Conservation (phyloP, 1,140 invertebrate species). For the Papilio helenus region DNA sequence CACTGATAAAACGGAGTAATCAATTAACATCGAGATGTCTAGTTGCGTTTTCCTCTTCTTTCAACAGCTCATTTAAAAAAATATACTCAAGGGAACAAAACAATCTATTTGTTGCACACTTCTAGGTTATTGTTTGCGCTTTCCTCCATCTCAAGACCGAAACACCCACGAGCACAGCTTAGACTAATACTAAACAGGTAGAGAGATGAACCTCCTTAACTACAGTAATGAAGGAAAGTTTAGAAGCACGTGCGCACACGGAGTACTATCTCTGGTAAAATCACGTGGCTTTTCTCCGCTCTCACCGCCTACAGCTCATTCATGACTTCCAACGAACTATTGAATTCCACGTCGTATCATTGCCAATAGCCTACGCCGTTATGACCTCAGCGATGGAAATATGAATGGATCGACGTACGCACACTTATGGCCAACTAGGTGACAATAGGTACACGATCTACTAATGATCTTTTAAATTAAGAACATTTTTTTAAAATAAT, state of each 20-base stretch:
- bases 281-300: constrained; percentile 27
- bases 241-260: not conserved
- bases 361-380: constrained; percentile 28
- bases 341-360: constrained; percentile 14
- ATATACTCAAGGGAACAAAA: constrained; percentile 16
- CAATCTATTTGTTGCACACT: constrained; percentile 23
- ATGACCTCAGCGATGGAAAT: constrained; percentile 34
- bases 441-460: not conserved
- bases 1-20: not conserved
- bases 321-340: constrained; percentile 29
- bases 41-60: not conserved
- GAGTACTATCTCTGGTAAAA: not conserved
- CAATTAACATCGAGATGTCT: not conserved
- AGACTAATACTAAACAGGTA: no score
- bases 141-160: constrained; percentile 2
- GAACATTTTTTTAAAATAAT: not conserved
- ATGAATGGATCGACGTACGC: constrained; percentile 28
- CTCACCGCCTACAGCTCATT: constrained; percentile 33
- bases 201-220: not conserved
- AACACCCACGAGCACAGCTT: not conserved
- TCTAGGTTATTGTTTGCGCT: constrained; percentile 13
- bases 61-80: not conserved
- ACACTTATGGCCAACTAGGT: constrained; percentile 18
- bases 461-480: constrained; percentile 23
- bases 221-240: not conserved